These are phyloP conservation scores for Puntigrus tetrazona DNA, from an alignment of 2,113 vertebrate species.

Conservation along the genomic window DNA sequence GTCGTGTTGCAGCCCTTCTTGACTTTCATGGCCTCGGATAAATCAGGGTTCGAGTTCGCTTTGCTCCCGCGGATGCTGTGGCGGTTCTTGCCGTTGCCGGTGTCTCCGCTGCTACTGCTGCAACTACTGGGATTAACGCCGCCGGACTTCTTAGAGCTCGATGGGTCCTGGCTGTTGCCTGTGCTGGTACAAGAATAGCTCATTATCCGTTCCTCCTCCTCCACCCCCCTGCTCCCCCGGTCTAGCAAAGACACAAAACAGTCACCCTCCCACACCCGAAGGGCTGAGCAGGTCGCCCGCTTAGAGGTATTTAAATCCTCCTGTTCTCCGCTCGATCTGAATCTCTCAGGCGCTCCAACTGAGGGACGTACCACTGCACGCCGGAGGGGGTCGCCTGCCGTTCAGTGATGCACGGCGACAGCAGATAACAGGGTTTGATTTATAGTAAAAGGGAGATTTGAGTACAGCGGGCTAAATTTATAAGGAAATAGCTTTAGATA, in stretches of 20 bases:
- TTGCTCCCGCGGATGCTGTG: conserved; percentile 69
- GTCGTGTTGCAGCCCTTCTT: conserved; percentile 77
- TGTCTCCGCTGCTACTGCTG: conserved; percentile 51
- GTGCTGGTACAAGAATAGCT: conserved; percentile 82
- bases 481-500: neutral
- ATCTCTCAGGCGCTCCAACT: neutral
- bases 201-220: conserved; percentile 73
- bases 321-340: conserved; percentile 47
- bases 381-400: neutral
- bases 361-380: neutral
- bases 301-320: conserved; percentile 70
- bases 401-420: neutral
- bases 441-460: neutral
- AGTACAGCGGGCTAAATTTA: neutral
- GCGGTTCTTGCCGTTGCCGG: conserved; percentile 62
- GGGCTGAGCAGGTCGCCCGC: conserved; percentile 45
- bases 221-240: conserved; percentile 59
- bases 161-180: conserved; percentile 76
- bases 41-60: conserved; percentile 56
- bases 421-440: neutral
- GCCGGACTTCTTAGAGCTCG: conserved; percentile 71
- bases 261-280: conserved; percentile 60
- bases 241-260: conserved; percentile 68
- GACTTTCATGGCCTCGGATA: conserved; percentile 73
- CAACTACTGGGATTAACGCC: conserved; percentile 70